Percentiles rank a stretch among this genome's conserved stretches.
These are phyloP conservation scores for Artibeus lituratus DNA, from an alignment of 2,797 vertebrate species.

Conservation along the genomic window DNA sequence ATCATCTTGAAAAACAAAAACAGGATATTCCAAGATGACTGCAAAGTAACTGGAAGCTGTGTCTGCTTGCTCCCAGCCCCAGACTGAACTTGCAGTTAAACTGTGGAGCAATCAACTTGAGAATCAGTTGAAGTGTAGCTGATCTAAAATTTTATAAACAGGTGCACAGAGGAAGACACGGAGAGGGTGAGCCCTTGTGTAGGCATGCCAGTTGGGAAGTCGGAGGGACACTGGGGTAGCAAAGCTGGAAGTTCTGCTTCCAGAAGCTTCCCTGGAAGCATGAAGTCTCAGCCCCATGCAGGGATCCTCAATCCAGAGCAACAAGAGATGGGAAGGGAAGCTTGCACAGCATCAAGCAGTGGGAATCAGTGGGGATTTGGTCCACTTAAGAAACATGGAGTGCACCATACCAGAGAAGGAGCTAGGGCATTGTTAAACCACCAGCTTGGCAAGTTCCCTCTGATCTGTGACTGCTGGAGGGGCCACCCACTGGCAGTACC, in stretches of 20 bases:
- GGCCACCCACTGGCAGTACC: background rate
- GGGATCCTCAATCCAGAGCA: background rate
- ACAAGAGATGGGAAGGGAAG: background rate
- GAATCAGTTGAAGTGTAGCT: background rate
- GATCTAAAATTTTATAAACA: background rate
- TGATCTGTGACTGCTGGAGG: background rate
- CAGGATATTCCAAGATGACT: background rate
- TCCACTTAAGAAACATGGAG: background rate
- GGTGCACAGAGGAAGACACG: background rate
- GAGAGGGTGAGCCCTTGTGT: background rate
- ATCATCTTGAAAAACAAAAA: too few species aligned
- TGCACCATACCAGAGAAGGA: background rate
- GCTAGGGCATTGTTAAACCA: background rate
- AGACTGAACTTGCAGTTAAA: background rate
- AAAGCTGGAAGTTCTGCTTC: too few species aligned
- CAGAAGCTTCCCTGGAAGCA: too few species aligned
- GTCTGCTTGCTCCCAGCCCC: background rate
- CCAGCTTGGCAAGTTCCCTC: background rate
- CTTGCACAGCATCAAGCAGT: background rate
- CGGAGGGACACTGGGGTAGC: background rate
- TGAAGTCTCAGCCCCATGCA: background rate
- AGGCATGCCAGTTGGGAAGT: background rate
- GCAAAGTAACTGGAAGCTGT: background rate
- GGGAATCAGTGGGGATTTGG: background rate
- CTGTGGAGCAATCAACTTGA: background rate